Evolutionary conservation across 23 tunicate species (phyloP).

Genomic region (Ascidia mentula): DNA sequence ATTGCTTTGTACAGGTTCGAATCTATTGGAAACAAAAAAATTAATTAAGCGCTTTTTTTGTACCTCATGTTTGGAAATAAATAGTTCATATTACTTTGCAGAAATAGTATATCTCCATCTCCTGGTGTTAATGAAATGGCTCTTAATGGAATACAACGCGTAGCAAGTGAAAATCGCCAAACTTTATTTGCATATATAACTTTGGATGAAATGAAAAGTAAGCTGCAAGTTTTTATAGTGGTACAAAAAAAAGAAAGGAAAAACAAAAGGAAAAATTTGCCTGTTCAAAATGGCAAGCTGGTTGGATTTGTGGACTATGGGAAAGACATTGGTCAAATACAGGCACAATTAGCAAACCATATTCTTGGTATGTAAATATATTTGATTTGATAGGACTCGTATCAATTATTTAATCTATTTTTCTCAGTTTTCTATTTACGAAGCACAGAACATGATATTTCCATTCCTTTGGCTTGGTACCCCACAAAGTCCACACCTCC

Average conservation of each 20-base stretch:
- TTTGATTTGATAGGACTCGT: neutral
- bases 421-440: constrained; percentile 15
- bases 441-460: neutral
- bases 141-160: neutral
- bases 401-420: neutral
- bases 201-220: constrained; percentile 17
- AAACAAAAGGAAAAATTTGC: no score
- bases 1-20: no score
- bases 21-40: no score
- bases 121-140: neutral
- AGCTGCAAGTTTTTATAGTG: no score
- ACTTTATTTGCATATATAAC: neutral
- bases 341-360: neutral
- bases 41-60: no score
- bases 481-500: constrained; percentile 34
- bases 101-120: neutral
- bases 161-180: neutral
- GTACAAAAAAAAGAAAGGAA: no score
- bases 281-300: no score
- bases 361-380: neutral
- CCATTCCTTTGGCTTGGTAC: constrained; percentile 31
- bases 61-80: no score
- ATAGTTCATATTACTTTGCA: no score
- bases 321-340: no score
- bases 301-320: no score